phyloP scores from a whole-genome alignment of 1,140 invertebrate genomes.

The Bombus picipes region DNA sequence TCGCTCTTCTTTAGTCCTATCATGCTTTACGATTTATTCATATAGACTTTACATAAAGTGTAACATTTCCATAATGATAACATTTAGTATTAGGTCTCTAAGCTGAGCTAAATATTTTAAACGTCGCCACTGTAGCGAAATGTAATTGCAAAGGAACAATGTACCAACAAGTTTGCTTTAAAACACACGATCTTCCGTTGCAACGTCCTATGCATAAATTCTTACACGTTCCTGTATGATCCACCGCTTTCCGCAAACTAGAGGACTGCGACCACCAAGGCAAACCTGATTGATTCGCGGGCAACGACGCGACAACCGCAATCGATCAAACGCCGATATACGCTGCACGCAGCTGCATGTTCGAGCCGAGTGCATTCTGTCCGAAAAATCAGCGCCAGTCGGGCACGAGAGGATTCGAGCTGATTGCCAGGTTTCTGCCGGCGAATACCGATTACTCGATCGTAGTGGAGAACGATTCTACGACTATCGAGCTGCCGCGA shows the following conservation, averaged over 20 bases:
- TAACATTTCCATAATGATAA: too few species aligned
- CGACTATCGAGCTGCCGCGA: constrained; percentile 39
- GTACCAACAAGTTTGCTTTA: not conserved
- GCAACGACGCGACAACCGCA: constrained; percentile 31
- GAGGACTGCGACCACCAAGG: not conserved
- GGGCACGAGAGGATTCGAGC: not conserved
- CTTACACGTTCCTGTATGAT: not conserved
- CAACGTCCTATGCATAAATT: not conserved
- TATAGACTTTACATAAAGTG: too few species aligned
- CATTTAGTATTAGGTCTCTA: too few species aligned
- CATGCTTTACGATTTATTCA: too few species aligned
- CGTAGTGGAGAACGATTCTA: not conserved
- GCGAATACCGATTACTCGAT: constrained; percentile 9
- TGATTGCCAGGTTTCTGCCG: not conserved
- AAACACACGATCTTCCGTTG: not conserved
- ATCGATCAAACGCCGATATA: constrained; percentile 29
- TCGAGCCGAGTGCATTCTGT: not conserved
- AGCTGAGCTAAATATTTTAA: too few species aligned
- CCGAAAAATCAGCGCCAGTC: not conserved
- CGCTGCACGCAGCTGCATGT: constrained; percentile 7
- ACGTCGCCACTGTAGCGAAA: too few species aligned
- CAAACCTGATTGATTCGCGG: constrained; percentile 28
- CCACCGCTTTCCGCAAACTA: not conserved
- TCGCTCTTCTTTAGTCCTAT: too few species aligned
- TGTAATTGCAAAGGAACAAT: too few species aligned